Base-by-base conservation (phyloP, 2,113 vertebrate genomes). In the Mirza zaza region DNA sequence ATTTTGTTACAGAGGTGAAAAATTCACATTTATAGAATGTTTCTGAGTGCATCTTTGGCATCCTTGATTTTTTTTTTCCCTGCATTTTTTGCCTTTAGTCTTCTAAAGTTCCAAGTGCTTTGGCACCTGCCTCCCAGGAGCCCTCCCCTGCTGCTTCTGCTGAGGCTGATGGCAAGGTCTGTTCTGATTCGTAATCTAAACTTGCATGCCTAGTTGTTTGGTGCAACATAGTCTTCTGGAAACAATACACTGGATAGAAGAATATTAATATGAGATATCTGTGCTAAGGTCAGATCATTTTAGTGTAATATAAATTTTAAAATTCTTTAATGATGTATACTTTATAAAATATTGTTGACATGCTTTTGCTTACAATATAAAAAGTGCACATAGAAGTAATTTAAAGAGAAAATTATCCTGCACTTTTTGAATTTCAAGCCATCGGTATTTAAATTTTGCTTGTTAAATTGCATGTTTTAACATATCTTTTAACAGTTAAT, bases 141-240 rank as follows among this genome's bases (percentile, higher is more conserved):
- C 97, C 98, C 98, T 97, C 98, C 98, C 96, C 99, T 98, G 98
- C 98, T 98, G 98, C 98, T 98, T 98, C 99, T 98, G 98, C 98
- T 96, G 98, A 99, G 98, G 98, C 98, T 97, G 99, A 99, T 98
- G 98, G 98, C 98, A 99, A 99, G 99, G 99, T 99, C 99, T 99
- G 99, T 99, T 98, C 97, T 98, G 95, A 96, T 96, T 98, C 96
- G 90, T 98, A 98, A 95, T 98, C 97, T 99, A 98, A 98, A 96
- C 98, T 94, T 98, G 99, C 99, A 99, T 99, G 99, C 97, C 95
- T 65, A 2, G 87, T 96, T 97, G 85, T 95, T 81, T 98, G 93
- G 91, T 98, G 83, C 96, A 48, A 91, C 82, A 34, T 67, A 45
- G 39, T 67, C 90, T 70, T 92, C 68, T 95, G 90, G 79, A 94